Evolutionary conservation across 2,888 invertebrate genomes (phyloP).

Genomic region (Baccha elongata): DNA sequence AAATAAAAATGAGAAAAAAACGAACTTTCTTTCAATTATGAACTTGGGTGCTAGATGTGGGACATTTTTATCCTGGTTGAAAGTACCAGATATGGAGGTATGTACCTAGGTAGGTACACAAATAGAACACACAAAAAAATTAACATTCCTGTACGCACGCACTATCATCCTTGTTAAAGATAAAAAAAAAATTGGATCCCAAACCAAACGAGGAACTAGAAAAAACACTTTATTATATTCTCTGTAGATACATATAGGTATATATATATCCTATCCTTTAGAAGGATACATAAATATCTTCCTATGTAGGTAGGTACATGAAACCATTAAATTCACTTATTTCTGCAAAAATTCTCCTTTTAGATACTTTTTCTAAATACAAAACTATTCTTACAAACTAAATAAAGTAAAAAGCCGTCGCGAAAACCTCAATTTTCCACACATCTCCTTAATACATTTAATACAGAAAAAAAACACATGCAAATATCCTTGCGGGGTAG

Average conservation of each 20-base stretch:
- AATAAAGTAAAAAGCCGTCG: slow-evolving; percentile 63
- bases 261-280: too few relatives aligned
- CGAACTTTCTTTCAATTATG: slow-evolving; percentile 72
- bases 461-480: slow-evolving; percentile 21
- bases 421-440: slow-evolving; percentile 48
- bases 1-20: slow-evolving; percentile 18
- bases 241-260: background rate
- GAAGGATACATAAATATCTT: slow-evolving; percentile 4
- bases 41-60: slow-evolving; percentile 71
- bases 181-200: slow-evolving; percentile 56
- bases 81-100: slow-evolving; percentile 2
- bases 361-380: background rate
- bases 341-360: slow-evolving; percentile 59
- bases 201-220: slow-evolving; percentile 25
- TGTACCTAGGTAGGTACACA: slow-evolving; percentile 27
- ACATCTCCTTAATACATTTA: slow-evolving; percentile 17
- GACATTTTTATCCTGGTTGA: slow-evolving; percentile 60
- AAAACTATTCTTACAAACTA: slow-evolving; percentile 32
- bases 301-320: slow-evolving; percentile 3
- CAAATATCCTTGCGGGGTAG: slow-evolving; percentile 51
- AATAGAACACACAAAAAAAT: slow-evolving; percentile 21
- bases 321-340: slow-evolving; percentile 65
- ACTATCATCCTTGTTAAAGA: slow-evolving; percentile 60
- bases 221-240: background rate
- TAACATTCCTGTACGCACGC: slow-evolving; percentile 62